Conservation (phyloP, 2,888 invertebrate genomes). For the Lasioglossum marginatum region DNA sequence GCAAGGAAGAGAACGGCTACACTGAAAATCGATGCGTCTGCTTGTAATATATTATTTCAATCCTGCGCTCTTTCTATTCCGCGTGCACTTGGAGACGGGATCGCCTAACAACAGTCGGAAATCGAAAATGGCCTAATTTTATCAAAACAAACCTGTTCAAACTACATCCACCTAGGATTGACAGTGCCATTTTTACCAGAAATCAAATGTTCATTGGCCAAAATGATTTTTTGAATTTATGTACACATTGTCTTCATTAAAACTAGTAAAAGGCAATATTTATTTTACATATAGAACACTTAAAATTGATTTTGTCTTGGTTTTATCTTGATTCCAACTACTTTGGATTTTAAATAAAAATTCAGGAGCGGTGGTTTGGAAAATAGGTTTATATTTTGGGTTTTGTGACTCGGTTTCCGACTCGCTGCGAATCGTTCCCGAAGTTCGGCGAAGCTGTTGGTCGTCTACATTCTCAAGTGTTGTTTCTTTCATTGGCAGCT, state of each 20-base stretch:
- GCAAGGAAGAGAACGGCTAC: not conserved
- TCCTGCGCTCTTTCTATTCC: conserved; percentile 1
- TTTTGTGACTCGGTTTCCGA: not conserved
- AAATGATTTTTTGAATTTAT: not conserved
- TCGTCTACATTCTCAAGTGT: conserved; percentile 58
- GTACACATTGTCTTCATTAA: not conserved
- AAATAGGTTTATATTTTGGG: not conserved
- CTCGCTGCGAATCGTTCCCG: conserved; percentile 41
- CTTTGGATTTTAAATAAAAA: not conserved
- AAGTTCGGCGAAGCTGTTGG: conserved; percentile 1
- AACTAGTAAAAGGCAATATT: no score
- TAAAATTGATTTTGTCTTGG: not conserved
- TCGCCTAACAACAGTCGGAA: conserved; percentile 41
- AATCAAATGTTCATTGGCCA: no score
- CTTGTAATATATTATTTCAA: conserved; percentile 76
- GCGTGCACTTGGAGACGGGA: conserved; percentile 44
- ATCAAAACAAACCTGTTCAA: not conserved
- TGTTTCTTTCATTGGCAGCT: conserved; percentile 70
- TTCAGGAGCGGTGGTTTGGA: not conserved
- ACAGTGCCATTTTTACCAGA: no score
- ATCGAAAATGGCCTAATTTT: not conserved
- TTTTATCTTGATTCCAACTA: not conserved
- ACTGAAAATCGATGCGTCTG: conserved; percentile 52
- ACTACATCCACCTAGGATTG: not conserved
- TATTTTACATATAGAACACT: no score